Conservation (phyloP, 2,797 vertebrate species). For the Urophycis tenuis region DNA sequence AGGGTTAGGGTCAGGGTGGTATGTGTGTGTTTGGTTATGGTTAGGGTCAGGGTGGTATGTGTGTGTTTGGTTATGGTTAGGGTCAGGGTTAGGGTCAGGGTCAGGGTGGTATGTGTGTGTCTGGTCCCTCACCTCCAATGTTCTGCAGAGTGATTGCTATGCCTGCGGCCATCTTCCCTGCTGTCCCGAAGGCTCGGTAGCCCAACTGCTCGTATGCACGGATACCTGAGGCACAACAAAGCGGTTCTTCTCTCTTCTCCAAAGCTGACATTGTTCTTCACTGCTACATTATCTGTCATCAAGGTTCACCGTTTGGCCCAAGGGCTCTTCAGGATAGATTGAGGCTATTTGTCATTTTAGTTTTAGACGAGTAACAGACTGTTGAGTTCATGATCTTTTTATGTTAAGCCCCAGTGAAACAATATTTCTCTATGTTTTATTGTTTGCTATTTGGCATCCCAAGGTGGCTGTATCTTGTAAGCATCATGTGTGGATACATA, state of each 20-base stretch:
- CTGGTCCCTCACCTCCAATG: constrained; percentile 80
- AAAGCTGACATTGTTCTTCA: not conserved
- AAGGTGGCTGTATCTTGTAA: not conserved
- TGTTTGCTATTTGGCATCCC: not conserved
- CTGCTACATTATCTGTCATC: not conserved
- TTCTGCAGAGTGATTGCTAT: constrained; percentile 93
- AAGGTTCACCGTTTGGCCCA: not conserved
- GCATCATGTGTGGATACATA: constrained; percentile 34
- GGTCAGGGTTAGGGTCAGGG: not conserved
- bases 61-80: not conserved
- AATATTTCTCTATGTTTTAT: not conserved
- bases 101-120: not conserved
- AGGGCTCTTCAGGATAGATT: not conserved
- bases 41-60: not conserved
- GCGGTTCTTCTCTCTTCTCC: not conserved
- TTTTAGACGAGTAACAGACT: not conserved
- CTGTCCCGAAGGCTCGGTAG: constrained; percentile 87
- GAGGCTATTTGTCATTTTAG: not conserved
- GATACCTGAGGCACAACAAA: constrained; percentile 73
- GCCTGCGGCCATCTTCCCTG: constrained; percentile 91
- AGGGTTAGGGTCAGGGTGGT: not conserved
- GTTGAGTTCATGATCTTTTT: not conserved
- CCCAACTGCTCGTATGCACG: constrained; percentile 94
- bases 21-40: not conserved
- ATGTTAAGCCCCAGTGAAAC: not conserved